A percentile compares a stretch with the other conserved stretches of the same genome.
Evolutionary conservation across 2,797 vertebrate genomes (phyloP).

Genomic region (Podarcis siculus): DNA sequence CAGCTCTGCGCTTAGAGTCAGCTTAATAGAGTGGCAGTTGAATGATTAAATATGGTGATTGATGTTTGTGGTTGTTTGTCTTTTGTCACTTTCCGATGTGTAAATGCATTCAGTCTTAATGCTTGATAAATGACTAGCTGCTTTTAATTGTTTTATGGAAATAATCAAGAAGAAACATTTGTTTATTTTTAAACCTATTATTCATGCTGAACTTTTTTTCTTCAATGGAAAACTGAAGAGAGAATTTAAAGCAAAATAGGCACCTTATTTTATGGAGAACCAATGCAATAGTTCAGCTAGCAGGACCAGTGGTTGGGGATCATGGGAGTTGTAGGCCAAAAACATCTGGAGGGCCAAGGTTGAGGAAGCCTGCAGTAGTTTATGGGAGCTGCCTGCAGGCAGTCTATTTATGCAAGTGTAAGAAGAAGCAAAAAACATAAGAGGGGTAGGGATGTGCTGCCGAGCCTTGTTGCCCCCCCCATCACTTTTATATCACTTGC

Average conservation of each 20-base stretch:
- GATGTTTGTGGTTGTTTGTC: constrained; percentile 24
- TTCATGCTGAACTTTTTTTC: neutral
- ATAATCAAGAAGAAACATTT: constrained; percentile 13
- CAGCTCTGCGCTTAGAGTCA: constrained; percentile 12
- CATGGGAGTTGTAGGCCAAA: too few relatives aligned
- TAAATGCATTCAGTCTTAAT: constrained; percentile 10
- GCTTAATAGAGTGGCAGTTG: constrained; percentile 33
- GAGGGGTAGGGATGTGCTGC: too few relatives aligned
- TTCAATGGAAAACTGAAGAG: neutral
- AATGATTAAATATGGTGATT: constrained; percentile 27
- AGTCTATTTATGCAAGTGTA: too few relatives aligned
- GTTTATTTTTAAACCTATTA: constrained; percentile 20
- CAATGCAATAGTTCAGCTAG: neutral
- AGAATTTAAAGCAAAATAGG: too few relatives aligned
- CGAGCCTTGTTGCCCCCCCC: too few relatives aligned
- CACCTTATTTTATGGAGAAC: neutral
- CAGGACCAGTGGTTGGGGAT: too few relatives aligned
- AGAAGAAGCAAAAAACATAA: too few relatives aligned
- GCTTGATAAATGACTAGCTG: neutral
- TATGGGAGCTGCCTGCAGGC: neutral
- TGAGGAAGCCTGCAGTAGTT: neutral
- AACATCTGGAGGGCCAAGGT: too few relatives aligned
- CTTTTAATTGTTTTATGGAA: constrained; percentile 40
- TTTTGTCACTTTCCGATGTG: neutral
- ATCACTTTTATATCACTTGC: too few relatives aligned